A percentile compares a stretch with the other conserved stretches of the same genome.
These are phyloP conservation scores for Pilophorus perplexus DNA, from an alignment of 2,888 invertebrate species.

Conservation along the genomic window DNA sequence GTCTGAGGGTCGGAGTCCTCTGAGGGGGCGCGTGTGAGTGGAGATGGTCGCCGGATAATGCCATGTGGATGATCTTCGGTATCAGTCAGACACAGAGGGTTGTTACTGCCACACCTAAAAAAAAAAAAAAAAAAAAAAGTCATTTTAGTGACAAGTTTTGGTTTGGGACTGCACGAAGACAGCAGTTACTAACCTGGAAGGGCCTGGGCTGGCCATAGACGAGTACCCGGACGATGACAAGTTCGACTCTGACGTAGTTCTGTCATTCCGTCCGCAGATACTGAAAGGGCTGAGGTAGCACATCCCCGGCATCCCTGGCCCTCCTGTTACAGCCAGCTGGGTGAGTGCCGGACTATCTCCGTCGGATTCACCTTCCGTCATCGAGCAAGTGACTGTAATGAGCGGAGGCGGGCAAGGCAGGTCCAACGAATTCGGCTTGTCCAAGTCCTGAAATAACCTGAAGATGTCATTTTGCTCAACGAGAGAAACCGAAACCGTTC, in stretches of 20 bases:
- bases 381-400: slow-evolving; percentile 72
- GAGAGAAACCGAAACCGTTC: not conserved
- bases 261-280: slow-evolving; percentile 67
- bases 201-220: slow-evolving; percentile 81
- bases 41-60: slow-evolving; percentile 58
- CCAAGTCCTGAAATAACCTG: slow-evolving; percentile 56
- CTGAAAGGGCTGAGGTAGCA: slow-evolving; percentile 76
- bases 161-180: too few relatives aligned
- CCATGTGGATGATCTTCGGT: slow-evolving; percentile 60
- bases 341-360: slow-evolving; percentile 59
- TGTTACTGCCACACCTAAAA: slow-evolving; percentile 70
- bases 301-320: slow-evolving; percentile 58
- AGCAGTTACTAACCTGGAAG: slow-evolving; percentile 55
- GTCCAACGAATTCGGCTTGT: slow-evolving; percentile 62
- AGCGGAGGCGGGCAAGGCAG: slow-evolving; percentile 65
- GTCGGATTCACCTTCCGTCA: slow-evolving; percentile 73
- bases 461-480: not conserved
- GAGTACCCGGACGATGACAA: slow-evolving; percentile 81
- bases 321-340: slow-evolving; percentile 47
- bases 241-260: slow-evolving; percentile 79
- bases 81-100: slow-evolving; percentile 72
- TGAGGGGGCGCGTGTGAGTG: slow-evolving; percentile 62
- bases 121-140: not conserved
- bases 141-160: too few relatives aligned
- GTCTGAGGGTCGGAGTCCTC: slow-evolving; percentile 53